Conservation (phyloP, 2,113 vertebrate genomes). For the Hystrix brachyura region DNA sequence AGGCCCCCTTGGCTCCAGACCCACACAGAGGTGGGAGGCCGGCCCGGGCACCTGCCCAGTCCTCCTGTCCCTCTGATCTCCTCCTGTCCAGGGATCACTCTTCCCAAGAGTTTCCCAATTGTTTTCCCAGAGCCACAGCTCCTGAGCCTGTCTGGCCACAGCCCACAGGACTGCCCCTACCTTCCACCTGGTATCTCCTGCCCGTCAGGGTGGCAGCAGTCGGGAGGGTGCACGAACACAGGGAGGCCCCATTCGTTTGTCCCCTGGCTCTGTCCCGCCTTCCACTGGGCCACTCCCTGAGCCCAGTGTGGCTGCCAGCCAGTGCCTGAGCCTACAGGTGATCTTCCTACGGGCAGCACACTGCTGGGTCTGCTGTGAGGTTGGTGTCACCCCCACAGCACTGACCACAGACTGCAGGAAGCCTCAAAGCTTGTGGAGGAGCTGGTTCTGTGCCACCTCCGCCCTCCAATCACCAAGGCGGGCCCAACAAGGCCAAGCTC, state of each 20-base stretch:
- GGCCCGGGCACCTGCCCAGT: slow-evolving; percentile 34
- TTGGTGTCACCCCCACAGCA: not conserved
- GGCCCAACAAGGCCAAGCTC: too few relatives aligned
- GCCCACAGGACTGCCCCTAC: not conserved
- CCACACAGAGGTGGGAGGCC: slow-evolving; percentile 76
- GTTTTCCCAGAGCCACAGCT: not conserved
- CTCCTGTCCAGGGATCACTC: rapidly evolving
- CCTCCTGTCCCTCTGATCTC: not conserved
- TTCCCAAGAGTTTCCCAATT: not conserved
- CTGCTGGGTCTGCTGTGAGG: not conserved
- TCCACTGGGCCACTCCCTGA: not conserved
- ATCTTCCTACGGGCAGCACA: not conserved
- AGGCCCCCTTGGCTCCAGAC: slow-evolving; percentile 83
- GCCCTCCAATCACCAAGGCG: rapidly evolving
- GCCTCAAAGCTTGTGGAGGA: not conserved
- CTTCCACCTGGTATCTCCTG: rapidly evolving
- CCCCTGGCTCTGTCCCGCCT: not conserved
- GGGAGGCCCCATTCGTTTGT: not conserved
- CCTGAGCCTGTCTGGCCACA: not conserved
- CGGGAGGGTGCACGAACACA: rapidly evolving
- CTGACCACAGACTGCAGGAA: rapidly evolving
- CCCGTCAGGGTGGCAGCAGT: rapidly evolving
- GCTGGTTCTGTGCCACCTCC: not conserved
- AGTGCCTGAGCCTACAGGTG: not conserved
- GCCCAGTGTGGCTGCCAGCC: not conserved